phyloP scores from a whole-genome alignment of 2,113 vertebrate genomes.

The Procavia capensis region DNA sequence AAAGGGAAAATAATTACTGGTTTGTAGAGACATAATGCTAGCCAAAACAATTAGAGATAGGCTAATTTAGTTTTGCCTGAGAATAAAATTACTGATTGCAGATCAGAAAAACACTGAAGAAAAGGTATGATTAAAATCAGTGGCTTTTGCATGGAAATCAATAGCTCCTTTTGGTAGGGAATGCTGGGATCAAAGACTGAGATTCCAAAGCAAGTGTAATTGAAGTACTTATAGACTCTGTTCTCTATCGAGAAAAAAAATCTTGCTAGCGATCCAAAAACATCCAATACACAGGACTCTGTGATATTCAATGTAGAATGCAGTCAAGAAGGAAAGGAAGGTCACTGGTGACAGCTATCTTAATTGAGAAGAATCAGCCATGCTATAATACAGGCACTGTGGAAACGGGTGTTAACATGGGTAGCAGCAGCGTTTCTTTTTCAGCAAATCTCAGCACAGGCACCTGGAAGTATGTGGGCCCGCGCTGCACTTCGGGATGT shows the following conservation, averaged over 20 bases:
- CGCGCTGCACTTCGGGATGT: not conserved
- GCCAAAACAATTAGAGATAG: conserved; percentile 1
- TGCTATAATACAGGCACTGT: fast-evolving
- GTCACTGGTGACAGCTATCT: not conserved
- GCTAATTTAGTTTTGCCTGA: conserved; percentile 35
- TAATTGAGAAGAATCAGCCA: fast-evolving
- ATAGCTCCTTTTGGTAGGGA: conserved; percentile 21
- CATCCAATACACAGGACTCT: not conserved
- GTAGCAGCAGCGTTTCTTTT: not conserved
- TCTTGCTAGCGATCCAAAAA: not conserved
- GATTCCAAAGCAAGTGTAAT: conserved; percentile 3
- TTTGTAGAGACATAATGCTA: not conserved
- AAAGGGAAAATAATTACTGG: not conserved
- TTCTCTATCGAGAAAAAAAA: not conserved
- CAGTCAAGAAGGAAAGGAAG: not conserved
- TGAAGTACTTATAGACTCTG: not conserved
- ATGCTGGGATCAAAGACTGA: not conserved
- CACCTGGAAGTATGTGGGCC: not conserved
- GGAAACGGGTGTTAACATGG: not conserved
- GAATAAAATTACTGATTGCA: conserved; percentile 18
- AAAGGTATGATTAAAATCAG: not conserved
- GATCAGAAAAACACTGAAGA: conserved; percentile 27
- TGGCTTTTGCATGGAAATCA: not conserved
- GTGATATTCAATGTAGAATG: not conserved
- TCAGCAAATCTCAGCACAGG: not conserved